phyloP scores from a whole-genome alignment of 2,113 vertebrate genomes.

The Lepus americanus region DNA sequence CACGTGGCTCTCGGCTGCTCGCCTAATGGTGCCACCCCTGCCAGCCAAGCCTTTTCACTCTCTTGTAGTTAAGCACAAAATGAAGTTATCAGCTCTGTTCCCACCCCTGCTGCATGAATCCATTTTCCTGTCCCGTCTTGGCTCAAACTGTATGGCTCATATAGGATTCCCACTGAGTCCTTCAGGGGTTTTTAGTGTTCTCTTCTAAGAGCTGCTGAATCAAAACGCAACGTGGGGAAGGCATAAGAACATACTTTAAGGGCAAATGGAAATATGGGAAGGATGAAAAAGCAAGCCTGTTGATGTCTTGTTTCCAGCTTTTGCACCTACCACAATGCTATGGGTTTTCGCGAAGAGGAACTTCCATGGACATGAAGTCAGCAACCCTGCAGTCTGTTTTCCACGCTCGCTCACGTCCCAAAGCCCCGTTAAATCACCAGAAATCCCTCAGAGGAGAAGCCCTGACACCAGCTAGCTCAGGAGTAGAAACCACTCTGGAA shows the following conservation, averaged over 20 bases:
- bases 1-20: neutral
- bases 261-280: conserved; percentile 63
- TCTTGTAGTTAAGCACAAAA: conserved; percentile 70
- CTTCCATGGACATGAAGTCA: neutral
- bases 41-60: neutral
- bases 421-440: conserved; percentile 67
- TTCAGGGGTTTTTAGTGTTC: conserved; percentile 80
- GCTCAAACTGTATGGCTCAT: conserved; percentile 83
- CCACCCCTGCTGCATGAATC: conserved; percentile 82
- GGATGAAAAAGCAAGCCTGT: conserved; percentile 58
- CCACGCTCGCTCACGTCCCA: conserved; percentile 42
- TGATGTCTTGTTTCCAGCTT: conserved; percentile 63
- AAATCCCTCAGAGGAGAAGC: conserved; percentile 61
- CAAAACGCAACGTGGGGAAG: conserved; percentile 61
- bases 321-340: conserved; percentile 46
- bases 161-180: conserved; percentile 82
- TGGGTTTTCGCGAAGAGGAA: neutral
- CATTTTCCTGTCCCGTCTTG: conserved; percentile 85
- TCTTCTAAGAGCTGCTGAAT: conserved; percentile 72
- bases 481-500: conserved; percentile 37
- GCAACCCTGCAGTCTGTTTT: neutral
- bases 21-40: neutral
- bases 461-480: conserved; percentile 60
- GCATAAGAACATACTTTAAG: conserved; percentile 66
- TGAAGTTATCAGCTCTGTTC: conserved; percentile 75